These are phyloP conservation scores for Parauchenoglanis punctatus DNA, from an alignment of 2,797 vertebrate species.

Conservation along the genomic window DNA sequence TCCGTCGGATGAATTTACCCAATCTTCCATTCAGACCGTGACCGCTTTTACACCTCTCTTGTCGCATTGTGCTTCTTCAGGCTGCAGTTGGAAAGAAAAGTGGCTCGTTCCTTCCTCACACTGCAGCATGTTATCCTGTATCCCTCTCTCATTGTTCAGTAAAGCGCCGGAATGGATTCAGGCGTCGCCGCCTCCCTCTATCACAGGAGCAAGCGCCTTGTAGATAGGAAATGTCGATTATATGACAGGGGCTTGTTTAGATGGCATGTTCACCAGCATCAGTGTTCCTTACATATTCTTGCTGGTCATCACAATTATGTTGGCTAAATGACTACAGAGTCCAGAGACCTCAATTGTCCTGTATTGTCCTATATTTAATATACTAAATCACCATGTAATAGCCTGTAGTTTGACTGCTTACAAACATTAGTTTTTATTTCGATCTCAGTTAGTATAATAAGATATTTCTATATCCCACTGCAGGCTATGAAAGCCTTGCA, in stretches of 20 bases:
- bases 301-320: neutral
- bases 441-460: neutral
- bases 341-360: neutral
- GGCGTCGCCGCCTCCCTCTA: constrained; percentile 52
- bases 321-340: neutral
- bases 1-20: neutral
- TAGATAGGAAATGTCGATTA: constrained; percentile 36
- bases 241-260: neutral
- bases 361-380: constrained; percentile 7
- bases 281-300: constrained; percentile 1
- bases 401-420: neutral
- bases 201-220: constrained; percentile 36
- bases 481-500: neutral
- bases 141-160: constrained; percentile 49
- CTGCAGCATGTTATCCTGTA: constrained; percentile 11
- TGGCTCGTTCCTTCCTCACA: constrained; percentile 29
- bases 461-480: neutral
- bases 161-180: constrained; percentile 49
- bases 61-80: neutral
- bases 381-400: neutral
- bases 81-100: constrained; percentile 5
- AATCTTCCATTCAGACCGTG: neutral
- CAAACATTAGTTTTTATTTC: neutral
- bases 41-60: neutral
- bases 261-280: neutral